Percentiles rank a stretch among this genome's conserved stretches.
phyloP scores from a whole-genome alignment of 2,797 vertebrate genomes.

The Harpagifer antarcticus region DNA sequence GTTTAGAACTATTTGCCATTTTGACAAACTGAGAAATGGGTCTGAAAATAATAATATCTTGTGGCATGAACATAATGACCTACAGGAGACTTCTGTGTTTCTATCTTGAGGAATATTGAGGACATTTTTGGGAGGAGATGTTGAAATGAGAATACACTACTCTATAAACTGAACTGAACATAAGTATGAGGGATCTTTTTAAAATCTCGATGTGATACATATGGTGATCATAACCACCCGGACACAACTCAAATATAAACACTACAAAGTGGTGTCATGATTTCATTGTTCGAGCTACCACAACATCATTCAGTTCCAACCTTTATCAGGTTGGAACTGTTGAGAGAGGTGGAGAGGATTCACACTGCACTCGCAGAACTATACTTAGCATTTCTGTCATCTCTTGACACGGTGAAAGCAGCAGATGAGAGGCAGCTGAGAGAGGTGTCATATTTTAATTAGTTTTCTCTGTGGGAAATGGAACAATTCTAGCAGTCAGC shows the following conservation, averaged over 20 bases:
- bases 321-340: constrained; percentile 24
- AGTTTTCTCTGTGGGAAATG: constrained; percentile 71
- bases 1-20: background rate
- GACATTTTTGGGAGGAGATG: background rate
- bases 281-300: constrained; percentile 37
- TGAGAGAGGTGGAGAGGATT: constrained; percentile 63
- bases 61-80: background rate
- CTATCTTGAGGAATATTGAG: background rate
- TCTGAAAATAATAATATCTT: background rate
- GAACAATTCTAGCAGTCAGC: constrained; percentile 52
- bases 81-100: background rate
- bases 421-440: constrained; percentile 68
- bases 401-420: constrained; percentile 62
- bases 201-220: accelerated
- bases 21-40: background rate
- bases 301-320: constrained; percentile 20
- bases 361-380: constrained; percentile 55
- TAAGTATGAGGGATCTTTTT: background rate
- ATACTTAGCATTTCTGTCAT: constrained; percentile 72
- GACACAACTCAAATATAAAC: background rate
- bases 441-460: constrained; percentile 80
- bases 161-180: background rate
- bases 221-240: background rate
- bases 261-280: constrained; percentile 4
- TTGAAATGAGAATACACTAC: background rate